A percentile compares a stretch with the other conserved stretches of the same genome.
Conservation (phyloP, 2,888 invertebrate genomes). For the Candidula unifasciata region DNA sequence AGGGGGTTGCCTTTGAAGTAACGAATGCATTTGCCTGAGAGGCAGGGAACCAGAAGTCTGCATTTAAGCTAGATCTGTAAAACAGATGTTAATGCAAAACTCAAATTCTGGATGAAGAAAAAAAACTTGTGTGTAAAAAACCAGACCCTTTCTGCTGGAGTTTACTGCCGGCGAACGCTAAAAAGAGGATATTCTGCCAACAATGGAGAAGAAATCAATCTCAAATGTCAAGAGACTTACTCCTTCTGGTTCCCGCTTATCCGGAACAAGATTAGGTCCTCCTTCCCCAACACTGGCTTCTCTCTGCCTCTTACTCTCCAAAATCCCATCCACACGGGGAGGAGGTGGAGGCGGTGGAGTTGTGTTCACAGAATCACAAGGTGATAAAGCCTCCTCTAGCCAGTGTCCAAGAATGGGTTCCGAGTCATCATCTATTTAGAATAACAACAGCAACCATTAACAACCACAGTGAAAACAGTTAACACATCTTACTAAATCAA, state of each 20-base stretch:
- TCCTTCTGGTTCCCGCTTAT: constrained; percentile 88
- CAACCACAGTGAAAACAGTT: background rate
- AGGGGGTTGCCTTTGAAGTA: no score
- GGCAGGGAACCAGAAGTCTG: no score
- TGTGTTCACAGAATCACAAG: constrained; percentile 80
- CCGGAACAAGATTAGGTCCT: constrained; percentile 83
- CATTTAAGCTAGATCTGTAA: no score
- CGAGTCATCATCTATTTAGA: constrained; percentile 78
- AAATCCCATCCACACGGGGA: constrained; percentile 60
- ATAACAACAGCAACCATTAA: background rate
- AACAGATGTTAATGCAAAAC: no score
- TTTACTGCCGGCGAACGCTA: no score
- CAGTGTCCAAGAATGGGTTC: constrained; percentile 93
- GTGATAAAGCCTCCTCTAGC: constrained; percentile 95
- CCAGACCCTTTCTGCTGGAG: no score
- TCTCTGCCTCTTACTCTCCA: constrained; percentile 63
- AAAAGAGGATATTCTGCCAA: no score
- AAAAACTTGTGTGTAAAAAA: no score
- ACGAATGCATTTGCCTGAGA: no score
- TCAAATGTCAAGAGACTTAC: constrained; percentile 78
- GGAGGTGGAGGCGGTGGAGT: constrained; percentile 63
- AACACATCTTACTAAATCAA: background rate
- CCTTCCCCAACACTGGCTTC: constrained; percentile 65
- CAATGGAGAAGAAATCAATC: no score
- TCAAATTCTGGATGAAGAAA: no score